These are phyloP conservation scores for Pterocles burchelli DNA, from an alignment of 2,113 vertebrate genomes.

Conservation along the genomic window DNA sequence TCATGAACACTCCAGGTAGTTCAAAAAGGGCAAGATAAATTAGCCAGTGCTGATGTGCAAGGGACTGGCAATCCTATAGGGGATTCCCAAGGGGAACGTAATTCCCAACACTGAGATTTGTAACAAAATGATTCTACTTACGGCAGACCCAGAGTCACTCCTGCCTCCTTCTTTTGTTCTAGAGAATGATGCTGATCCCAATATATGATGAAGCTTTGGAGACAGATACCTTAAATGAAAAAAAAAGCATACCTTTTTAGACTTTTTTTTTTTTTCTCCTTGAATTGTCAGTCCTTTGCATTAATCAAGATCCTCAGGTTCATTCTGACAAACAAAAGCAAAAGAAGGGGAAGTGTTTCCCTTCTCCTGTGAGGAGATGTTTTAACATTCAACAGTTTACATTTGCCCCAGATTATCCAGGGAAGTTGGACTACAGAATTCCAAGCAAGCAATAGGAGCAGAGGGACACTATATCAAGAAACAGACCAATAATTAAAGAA, in stretches of 20 bases:
- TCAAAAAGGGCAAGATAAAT: background rate
- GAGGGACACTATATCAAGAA: background rate
- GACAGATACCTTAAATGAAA: constrained; percentile 73
- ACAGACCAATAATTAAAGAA: background rate
- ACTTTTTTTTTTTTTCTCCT: background rate
- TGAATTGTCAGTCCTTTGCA: background rate
- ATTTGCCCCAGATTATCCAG: background rate
- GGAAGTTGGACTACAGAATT: background rate
- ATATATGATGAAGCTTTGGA: constrained; percentile 35
- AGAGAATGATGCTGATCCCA: background rate
- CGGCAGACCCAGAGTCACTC: constrained; percentile 13
- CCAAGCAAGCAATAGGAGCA: background rate
- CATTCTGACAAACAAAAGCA: background rate
- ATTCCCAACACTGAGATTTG: background rate
- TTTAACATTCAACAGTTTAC: background rate
- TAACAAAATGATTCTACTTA: background rate
- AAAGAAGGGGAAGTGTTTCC: background rate
- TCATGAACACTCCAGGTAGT: background rate
- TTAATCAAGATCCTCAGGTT: background rate
- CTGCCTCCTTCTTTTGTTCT: background rate
- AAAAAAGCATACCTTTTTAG: background rate
- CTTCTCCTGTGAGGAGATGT: background rate
- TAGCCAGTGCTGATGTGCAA: background rate
- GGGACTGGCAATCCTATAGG: background rate
- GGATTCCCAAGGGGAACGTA: background rate